These are phyloP conservation scores for Cirrhinus molitorella DNA, from an alignment of 2,797 vertebrate species.

Conservation along the genomic window DNA sequence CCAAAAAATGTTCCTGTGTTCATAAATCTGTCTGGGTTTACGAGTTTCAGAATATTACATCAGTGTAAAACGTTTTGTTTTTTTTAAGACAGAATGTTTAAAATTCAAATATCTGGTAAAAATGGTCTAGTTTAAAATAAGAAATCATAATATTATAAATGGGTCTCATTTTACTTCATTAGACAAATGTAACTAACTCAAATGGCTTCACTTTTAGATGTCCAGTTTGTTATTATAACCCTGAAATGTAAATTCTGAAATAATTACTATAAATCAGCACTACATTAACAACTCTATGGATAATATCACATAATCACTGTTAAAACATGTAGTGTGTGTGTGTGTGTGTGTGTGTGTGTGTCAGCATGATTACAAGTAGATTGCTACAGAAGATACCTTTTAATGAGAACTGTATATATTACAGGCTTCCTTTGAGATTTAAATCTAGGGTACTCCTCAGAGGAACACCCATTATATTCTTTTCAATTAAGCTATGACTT, in stretches of 20 bases:
- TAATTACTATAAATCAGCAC: not conserved
- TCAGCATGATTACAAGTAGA: slow-evolving; percentile 33
- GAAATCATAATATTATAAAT: not conserved
- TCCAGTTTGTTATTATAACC: not conserved
- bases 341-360: not conserved
- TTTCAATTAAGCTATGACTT: slow-evolving; percentile 56
- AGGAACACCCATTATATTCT: slow-evolving; percentile 54
- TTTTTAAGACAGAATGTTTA: not conserved
- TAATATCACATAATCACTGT: not conserved
- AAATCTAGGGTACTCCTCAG: slow-evolving; percentile 62
- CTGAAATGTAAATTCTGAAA: not conserved
- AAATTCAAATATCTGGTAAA: not conserved
- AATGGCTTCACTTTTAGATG: not conserved
- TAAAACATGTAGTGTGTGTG: not conserved
- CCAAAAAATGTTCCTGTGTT: not conserved
- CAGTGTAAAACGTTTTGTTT: not conserved
- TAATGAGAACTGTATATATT: slow-evolving; percentile 56
- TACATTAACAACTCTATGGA: not conserved
- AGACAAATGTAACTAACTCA: not conserved
- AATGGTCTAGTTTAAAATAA: not conserved
- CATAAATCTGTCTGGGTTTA: not conserved
- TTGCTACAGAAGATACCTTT: slow-evolving; percentile 53
- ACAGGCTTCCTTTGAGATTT: slow-evolving; percentile 53
- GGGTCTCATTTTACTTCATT: not conserved
- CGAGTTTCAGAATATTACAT: slow-evolving; percentile 29